These are phyloP conservation scores for Megalopta genalis DNA, from an alignment of 1,140 invertebrate genomes.

Conservation along the genomic window DNA sequence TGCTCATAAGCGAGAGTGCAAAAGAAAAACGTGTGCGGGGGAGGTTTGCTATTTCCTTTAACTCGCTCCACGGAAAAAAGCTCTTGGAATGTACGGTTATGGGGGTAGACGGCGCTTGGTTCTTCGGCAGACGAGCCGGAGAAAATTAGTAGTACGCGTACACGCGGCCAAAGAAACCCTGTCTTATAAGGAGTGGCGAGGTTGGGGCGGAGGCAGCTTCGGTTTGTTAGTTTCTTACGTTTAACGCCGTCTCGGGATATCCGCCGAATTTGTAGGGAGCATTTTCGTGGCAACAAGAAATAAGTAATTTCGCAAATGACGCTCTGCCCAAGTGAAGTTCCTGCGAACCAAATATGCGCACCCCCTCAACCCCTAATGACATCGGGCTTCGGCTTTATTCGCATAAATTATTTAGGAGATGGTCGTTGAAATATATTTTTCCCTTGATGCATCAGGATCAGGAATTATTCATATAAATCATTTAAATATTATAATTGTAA, in stretches of 20 bases:
- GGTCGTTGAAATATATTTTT: too few species aligned
- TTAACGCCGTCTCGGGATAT: slow-evolving; percentile 52
- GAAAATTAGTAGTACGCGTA: slow-evolving; percentile 54
- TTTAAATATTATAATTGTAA: too few species aligned
- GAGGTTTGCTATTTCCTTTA: slow-evolving; percentile 19
- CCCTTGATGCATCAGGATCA: too few species aligned
- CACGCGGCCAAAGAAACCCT: slow-evolving; percentile 24
- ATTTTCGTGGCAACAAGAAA: slow-evolving; percentile 43
- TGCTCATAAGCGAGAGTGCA: not conserved
- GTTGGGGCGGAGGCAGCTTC: slow-evolving; percentile 18
- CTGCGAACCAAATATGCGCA: not conserved
- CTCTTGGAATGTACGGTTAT: slow-evolving; percentile 27
- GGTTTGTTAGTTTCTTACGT: slow-evolving; percentile 54
- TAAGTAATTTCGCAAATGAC: slow-evolving; percentile 53
- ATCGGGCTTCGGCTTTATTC: too few species aligned
- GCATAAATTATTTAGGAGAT: too few species aligned
- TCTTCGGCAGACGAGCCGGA: slow-evolving; percentile 26
- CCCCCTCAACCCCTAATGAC: too few species aligned
- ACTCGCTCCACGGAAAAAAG: slow-evolving; percentile 18
- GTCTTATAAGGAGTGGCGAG: slow-evolving; percentile 47
- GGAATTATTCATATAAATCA: too few species aligned
- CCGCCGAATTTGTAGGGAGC: slow-evolving; percentile 61
- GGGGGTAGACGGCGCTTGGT: slow-evolving; percentile 23
- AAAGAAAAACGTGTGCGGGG: not conserved
- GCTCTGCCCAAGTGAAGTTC: slow-evolving; percentile 18